Evolutionary conservation across 2,888 invertebrate species (phyloP), one percentile per base, ranked within the genome.

Genomic region (Danaus chrysippus): DNA sequence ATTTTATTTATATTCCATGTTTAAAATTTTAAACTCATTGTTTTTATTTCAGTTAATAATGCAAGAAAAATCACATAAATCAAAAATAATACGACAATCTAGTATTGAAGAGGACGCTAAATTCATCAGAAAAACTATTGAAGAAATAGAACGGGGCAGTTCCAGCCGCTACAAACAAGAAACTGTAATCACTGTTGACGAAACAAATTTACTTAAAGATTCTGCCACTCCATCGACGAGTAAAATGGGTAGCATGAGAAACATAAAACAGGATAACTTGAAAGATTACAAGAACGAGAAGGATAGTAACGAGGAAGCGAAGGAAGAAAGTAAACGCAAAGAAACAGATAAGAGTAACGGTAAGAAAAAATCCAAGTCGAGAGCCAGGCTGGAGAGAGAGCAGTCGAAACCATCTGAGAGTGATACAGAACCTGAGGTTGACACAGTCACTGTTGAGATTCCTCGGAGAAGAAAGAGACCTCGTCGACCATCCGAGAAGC

Each of bases 341-440:
- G 88, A 89, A 43, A 19, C 59, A 42, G 87, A 87, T 44, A 90
- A 88, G 74, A 72, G 64, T 23, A 88, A 86, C 68, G 87, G 87
- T 42, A 91, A 91, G 70, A 89, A 91, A 73, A 91, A 91, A 75
- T 73, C 79, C 0, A 91, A 91, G 68, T 83, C 87, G 0, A 83
- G 91, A 71, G 90, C 91, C 0, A 79, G 91, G 59, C 72, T 91
- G 64, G 91, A 91, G 74, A 80, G 91, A 59, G 88, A 91, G 71
- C 90, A 88, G 61, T 91, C 91, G 0, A 90, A 91, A 60, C 91
- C 91, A 42, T 91, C 91, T 34, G 91, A 91, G 64, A 91, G 83
- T 68, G 91, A 91, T 67, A 84, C 90, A 0, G 91, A 91, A 61
- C 86, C 74, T 12, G 91, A 91, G 54, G 84, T 91, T 0, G 91